Conservation (phyloP, 2,888 invertebrate genomes). For the Amphipyra tragopoginis region DNA sequence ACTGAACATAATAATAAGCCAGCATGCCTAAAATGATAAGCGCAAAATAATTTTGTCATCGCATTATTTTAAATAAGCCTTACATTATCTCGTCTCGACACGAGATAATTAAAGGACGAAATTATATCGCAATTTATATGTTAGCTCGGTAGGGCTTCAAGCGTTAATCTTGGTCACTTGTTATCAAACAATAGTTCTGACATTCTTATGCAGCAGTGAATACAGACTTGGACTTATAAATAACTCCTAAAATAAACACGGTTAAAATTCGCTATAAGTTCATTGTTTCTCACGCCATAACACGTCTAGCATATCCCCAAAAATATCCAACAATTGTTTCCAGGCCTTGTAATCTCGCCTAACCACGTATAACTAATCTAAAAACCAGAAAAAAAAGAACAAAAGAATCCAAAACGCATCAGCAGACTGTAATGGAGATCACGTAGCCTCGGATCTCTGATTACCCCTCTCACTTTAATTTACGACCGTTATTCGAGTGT, state of each 20-base stretch:
- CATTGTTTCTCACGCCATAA: constrained; percentile 41
- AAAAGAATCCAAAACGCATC: constrained; percentile 84
- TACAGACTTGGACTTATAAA: background rate
- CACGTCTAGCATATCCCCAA: constrained; percentile 47
- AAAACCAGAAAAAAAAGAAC: constrained; percentile 78
- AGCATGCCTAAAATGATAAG: too few species aligned
- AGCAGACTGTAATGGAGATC: constrained; percentile 87
- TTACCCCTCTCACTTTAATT: constrained; percentile 82
- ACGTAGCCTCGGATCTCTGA: constrained; percentile 83
- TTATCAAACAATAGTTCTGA: too few species aligned
- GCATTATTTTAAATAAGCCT: too few species aligned
- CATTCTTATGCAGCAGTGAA: too few species aligned
- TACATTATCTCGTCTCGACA: too few species aligned
- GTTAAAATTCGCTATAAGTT: constrained; percentile 24
- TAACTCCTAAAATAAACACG: constrained; percentile 24
- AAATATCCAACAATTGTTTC: constrained; percentile 60
- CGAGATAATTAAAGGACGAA: too few species aligned
- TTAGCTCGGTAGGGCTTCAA: too few species aligned
- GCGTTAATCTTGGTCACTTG: too few species aligned
- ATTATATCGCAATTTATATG: too few species aligned
- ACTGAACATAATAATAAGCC: too few species aligned
- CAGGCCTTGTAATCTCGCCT: constrained; percentile 66
- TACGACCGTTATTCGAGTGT: constrained; percentile 69
- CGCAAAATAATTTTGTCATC: too few species aligned
- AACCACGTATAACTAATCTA: constrained; percentile 79